Base-by-base conservation (phyloP, 2,797 vertebrate genomes). In the Pipistrellus kuhlii region DNA sequence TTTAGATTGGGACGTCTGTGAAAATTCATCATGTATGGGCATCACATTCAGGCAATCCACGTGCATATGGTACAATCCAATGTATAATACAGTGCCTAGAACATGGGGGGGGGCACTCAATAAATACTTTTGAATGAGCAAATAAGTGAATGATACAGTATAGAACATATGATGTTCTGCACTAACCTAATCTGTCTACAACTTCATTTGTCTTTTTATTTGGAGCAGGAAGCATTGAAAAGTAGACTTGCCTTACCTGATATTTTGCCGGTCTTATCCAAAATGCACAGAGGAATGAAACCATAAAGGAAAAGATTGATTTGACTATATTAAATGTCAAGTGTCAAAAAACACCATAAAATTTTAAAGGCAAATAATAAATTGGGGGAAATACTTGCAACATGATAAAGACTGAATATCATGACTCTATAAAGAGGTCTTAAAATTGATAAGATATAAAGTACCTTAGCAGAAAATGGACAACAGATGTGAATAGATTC, bases 281-380 rank as follows among this genome's bases (percentile, higher is more conserved):
- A 75, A 75, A 85, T 35, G 17, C 68, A 94, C 66, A 57, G 71
- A 91, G 27, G 62, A 81, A 89, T 93, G 80, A 95, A 66, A 23
- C 25, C 21, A 62, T 72, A 72, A 59, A 84, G 80, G 13, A 62
- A 91, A 93, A 92, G 30, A 87, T 68, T 84, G 76, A 91, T 38
- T 38, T 92, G 62, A 81, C 75, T 83, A 78, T 48, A 93, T 86
- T 80, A 88, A 88, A 85, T 88, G 78, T 82, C 85, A 91, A 44
- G 66, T 80, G 83, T 80, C 46, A 41, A 86, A 90, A 87, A 85
- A 88, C 53, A 77, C 21, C 23, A 83, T 96, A 93, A 93, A 94
- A 84, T 89, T 71, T 89, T 91, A 91, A 95, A 78, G 73, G 64
- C 30, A 92, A 88, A 83, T 85, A 32, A 95, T n/a, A 91, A 93